Base-by-base conservation (phyloP, 2,888 invertebrate genomes). In the Cyclophora punctaria region DNA sequence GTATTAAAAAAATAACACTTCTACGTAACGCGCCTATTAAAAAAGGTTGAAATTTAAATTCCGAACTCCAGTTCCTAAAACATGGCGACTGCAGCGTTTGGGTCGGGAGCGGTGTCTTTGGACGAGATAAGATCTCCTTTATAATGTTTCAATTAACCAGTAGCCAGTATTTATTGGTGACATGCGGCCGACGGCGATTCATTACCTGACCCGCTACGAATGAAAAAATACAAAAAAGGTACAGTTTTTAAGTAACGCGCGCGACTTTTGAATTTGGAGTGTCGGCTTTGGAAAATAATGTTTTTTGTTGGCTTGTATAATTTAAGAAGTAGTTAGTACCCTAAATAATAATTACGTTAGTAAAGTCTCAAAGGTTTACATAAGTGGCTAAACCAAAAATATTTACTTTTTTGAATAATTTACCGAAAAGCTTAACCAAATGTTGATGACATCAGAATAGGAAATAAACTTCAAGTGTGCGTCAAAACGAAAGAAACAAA, bases 81-180 rank as follows among this genome's bases (percentile, higher is more conserved):
- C 71, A 70, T 62, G 50, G 4, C 49, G 59, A 57, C 52, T 50
- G 67, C 62, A 54, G 56, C 63, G 62, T 56, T 65, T 65, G 64
- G 74, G 65, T 64, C 68, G 64, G 64, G 57, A 53, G 78, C 81
- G 80, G 80, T 75, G 74, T 74, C 81, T 81, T 80, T 80, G 74
- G 67, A 59, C 64, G 49, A 58, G 83, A 86, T 86, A 86, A 84
- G 73, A 85, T 86, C 84, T 75, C 64, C 60, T 75, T 81, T 78
- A 86, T 84, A 84, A 87, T 85, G 86, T 87, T 83, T 87, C 86
- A 87, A 86, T 87, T 87, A 87, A 86, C 80, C 86, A 84, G 86
- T 84, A 87, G 86, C 85, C 74, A 74, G 78, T 83, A 85, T 83
- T 86, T 85, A 85, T 83, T 82, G 77, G 80, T 73, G 81, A 78